Evolutionary conservation across 2,888 invertebrate species (phyloP).

Genomic region (Ganaspis brasiliensis): DNA sequence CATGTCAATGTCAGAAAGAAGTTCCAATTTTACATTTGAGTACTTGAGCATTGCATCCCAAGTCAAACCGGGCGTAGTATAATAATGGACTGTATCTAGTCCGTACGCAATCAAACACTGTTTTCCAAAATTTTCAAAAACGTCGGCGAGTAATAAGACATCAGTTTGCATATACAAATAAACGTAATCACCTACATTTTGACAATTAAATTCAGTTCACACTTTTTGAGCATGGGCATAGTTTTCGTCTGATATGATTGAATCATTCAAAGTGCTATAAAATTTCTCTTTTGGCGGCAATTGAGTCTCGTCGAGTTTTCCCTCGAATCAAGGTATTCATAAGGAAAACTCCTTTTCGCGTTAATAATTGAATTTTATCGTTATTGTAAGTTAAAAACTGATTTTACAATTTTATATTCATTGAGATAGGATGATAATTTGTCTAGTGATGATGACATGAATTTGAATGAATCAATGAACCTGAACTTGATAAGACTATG

Average conservation of each 20-base stretch:
- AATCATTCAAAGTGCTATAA: background rate
- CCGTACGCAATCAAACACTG: constrained; percentile 5
- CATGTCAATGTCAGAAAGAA: background rate
- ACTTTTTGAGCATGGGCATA: constrained; percentile 18
- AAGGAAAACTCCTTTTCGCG: too few relatives aligned
- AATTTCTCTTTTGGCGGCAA: background rate
- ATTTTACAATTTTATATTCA: too few relatives aligned
- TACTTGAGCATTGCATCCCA: background rate
- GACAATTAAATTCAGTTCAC: background rate
- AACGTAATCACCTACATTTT: background rate
- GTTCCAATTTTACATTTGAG: background rate
- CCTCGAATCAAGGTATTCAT: too few relatives aligned
- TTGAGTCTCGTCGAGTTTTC: background rate
- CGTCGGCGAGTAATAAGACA: constrained; percentile 16
- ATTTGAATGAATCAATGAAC: too few relatives aligned
- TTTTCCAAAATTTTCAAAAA: constrained; percentile 45
- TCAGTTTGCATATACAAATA: constrained; percentile 38
- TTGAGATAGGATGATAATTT: too few relatives aligned
- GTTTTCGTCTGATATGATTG: background rate
- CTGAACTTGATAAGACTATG: background rate
- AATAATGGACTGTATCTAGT: constrained; percentile 28
- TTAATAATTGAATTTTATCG: too few relatives aligned
- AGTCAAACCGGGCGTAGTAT: constrained; percentile 18
- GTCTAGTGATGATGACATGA: too few relatives aligned
- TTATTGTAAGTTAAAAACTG: too few relatives aligned